Base-by-base conservation (phyloP, 2,888 invertebrate species). In the Arctia plantaginis region DNA sequence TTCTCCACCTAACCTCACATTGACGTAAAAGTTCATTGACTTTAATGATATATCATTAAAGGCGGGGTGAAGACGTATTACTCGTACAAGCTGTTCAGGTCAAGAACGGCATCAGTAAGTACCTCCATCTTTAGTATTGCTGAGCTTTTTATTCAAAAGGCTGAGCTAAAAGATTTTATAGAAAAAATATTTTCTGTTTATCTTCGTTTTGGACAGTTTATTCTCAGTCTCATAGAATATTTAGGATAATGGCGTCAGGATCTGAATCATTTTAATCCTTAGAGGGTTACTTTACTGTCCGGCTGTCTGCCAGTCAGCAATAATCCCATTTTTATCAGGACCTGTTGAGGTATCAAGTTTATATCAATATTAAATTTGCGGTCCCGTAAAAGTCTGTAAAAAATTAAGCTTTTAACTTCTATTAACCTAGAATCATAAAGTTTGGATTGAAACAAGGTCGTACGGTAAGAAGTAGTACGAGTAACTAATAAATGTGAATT, bases 1-100 rank as follows among this genome's bases (percentile, higher is more conserved):
- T 66, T 55, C 66, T 55, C 13, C 27, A 51, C 67, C 41, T 44
- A 81, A 35, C 79, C 64, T 82, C 64, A 67, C 82, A 83, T 82
- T 84, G 82, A 81, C 82, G 81, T 81, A 70, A 78, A 82, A 83
- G 74, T 71, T 74, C 83, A 82, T 66, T 83, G 82, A 83, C 82
- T 81, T 80, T 62, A 73, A 68, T 68, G 73, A 39, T 59, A 30
- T 73, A 68, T 70, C 59, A 44, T 70, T 69, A 51, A 55, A 73
- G 51, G 41, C 44, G 74, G 74, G 68, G n/a, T 67, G 66, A 64
- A 70, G 69, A 74, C 74, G 74, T 74, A 71, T 71, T 71, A 74
- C 71, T 23, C 71, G 30, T 74, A 71, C 33, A 71, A 66, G 35
- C 39, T 64, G 30, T 51, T 23, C 70, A 62, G 74, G 71, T 74